phyloP scores from a whole-genome alignment of 2,888 invertebrate genomes.

The Argyresthia albistria region DNA sequence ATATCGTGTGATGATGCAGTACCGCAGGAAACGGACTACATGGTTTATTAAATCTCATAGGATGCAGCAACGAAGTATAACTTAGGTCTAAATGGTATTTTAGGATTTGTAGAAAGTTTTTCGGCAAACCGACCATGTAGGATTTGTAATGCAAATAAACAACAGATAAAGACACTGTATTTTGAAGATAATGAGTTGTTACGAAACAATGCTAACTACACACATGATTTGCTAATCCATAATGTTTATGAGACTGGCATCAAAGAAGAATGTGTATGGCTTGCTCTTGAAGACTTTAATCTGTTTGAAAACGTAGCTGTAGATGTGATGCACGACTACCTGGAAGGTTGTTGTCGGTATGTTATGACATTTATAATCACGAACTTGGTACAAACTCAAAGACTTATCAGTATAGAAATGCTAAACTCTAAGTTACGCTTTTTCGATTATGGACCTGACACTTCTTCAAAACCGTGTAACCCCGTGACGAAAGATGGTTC shows the following conservation, averaged over 20 bases:
- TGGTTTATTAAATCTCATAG: too few species aligned
- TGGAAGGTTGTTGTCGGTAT: slow-evolving; percentile 8
- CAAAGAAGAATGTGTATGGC: slow-evolving; percentile 12
- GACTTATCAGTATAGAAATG: slow-evolving; percentile 3
- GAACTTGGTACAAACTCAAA: background rate
- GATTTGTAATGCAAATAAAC: slow-evolving; percentile 12
- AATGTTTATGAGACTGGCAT: slow-evolving; percentile 7
- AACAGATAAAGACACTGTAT: background rate
- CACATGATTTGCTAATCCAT: background rate
- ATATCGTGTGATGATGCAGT: too few species aligned
- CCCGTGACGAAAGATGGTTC: background rate
- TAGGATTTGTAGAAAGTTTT: slow-evolving; percentile 12
- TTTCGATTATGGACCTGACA: slow-evolving; percentile 6
- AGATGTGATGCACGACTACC: slow-evolving; percentile 7
- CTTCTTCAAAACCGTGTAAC: background rate
- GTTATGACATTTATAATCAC: slow-evolving; percentile 7
- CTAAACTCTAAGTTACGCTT: background rate
- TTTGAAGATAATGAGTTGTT: background rate
- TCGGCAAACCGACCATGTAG: slow-evolving; percentile 10
- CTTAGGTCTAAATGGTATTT: slow-evolving; percentile 6
- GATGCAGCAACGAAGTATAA: too few species aligned
- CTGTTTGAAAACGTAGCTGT: slow-evolving; percentile 10
- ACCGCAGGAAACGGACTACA: too few species aligned
- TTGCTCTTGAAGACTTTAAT: slow-evolving; percentile 5
- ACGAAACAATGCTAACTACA: background rate